A percentile compares a stretch with the other conserved stretches of the same genome.
These are phyloP conservation scores for Paramormyrops kingsleyae DNA, from an alignment of 2,113 vertebrate species.

Conservation along the genomic window DNA sequence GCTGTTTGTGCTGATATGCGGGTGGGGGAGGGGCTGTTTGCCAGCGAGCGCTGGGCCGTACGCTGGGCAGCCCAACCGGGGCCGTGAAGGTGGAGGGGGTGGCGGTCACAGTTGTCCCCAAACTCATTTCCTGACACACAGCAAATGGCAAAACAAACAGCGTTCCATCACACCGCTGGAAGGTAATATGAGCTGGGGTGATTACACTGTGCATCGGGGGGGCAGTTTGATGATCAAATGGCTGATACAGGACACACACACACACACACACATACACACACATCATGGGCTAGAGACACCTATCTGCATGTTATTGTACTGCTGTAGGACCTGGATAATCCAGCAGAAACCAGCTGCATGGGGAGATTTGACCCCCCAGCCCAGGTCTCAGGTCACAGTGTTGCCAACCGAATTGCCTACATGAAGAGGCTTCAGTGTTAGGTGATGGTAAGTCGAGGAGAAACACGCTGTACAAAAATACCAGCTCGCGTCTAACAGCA, in stretches of 20 bases:
- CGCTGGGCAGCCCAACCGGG: not conserved
- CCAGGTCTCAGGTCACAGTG: not conserved
- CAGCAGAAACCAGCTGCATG: not conserved
- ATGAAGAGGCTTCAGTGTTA: not conserved
- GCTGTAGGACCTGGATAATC: not conserved
- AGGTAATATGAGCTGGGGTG: not conserved
- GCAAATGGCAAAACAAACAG: not conserved
- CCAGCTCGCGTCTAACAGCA: not conserved
- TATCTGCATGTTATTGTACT: not conserved
- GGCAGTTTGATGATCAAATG: not conserved
- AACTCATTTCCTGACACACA: not conserved
- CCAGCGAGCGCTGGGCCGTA: not conserved
- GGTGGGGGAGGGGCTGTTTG: not conserved
- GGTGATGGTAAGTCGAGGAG: not conserved
- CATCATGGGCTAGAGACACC: not conserved
- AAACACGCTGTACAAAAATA: not conserved
- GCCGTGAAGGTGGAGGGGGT: not conserved
- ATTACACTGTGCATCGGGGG: not conserved
- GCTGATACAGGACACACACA: not conserved
- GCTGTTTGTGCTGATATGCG: slow-evolving; percentile 12
- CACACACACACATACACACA: not conserved
- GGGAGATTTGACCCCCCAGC: not conserved
- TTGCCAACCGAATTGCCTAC: not conserved
- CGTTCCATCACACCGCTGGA: not conserved
- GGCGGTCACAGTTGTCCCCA: not conserved